phyloP scores from a whole-genome alignment of 2,113 vertebrate species.

The Aphyosemion australe region DNA sequence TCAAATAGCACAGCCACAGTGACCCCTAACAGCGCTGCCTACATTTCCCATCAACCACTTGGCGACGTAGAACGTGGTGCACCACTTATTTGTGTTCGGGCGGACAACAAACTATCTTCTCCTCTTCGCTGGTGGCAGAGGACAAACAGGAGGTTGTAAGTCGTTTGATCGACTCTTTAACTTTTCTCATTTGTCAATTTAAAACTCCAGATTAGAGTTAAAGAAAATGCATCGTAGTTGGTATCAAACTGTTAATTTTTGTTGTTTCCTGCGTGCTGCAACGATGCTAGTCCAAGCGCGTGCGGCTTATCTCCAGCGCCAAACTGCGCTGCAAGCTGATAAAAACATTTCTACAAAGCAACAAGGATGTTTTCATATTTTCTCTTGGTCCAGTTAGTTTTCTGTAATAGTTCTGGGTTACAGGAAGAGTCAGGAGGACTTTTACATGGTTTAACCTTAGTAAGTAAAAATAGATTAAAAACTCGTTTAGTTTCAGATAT shows the following conservation, averaged over 20 bases:
- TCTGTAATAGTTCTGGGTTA: constrained; percentile 16
- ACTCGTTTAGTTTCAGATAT: neutral
- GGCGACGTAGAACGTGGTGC: fast-evolving
- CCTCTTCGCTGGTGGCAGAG: constrained; percentile 14
- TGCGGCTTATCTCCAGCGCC: constrained; percentile 40
- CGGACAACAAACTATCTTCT: constrained; percentile 9
- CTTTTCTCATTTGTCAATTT: neutral
- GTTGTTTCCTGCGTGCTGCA: neutral
- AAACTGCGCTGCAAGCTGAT: constrained; percentile 5
- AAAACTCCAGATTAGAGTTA: neutral
- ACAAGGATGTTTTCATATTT: constrained; percentile 39
- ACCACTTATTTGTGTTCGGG: constrained; percentile 39
- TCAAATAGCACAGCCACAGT: too few species aligned
- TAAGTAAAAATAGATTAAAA: constrained; percentile 14
- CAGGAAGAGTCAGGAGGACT: neutral
- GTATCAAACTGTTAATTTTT: neutral
- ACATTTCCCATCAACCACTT: constrained; percentile 57
- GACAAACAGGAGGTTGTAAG: constrained; percentile 56
- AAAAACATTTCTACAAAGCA: neutral
- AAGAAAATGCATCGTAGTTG: neutral
- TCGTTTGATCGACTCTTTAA: neutral
- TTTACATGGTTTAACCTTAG: neutral
- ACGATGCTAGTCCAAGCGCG: constrained; percentile 2
- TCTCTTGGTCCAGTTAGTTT: constrained; percentile 27
- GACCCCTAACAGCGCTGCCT: constrained; percentile 7